Base-by-base conservation (phyloP, 2,888 invertebrate species). In the Plagodis pulveraria region DNA sequence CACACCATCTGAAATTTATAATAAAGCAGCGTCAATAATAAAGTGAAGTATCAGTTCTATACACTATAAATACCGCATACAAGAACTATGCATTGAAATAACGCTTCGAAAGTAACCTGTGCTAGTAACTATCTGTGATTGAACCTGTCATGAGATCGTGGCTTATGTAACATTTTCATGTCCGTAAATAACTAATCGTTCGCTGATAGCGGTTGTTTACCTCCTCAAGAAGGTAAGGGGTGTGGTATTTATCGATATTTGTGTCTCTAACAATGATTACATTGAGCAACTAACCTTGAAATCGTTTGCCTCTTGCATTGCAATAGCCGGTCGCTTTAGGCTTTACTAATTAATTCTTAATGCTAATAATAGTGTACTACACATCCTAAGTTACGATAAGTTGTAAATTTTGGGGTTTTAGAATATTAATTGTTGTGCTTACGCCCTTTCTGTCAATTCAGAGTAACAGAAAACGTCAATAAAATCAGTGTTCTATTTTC, bases 101-200 rank as follows among this genome's bases (percentile, higher is more conserved):
- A 84, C 83, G 82, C 83, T 85, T 82, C 63, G 68, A 71, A 73
- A 75, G 72, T 72, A 72, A 56, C 53, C 32, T 46, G 56, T 61
- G 55, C 52, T 48, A 50, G 49, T 70, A 77, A 73, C 68, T 73
- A 76, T 74, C 73, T 75, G 76, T 76, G 42, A 76, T 74, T 73
- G 71, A 66, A 76, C 69, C 82, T 89, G 91, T 90, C 91, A 91
- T 89, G 86, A 83, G 88, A 86, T 78, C 78, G 69, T 44, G 65
- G 81, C 91, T 91, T 91, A 91, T 91, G 91, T 91, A 91, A 91
- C 63, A 69, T 84, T 81, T 81, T 84, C 86, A 77, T 84, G 78
- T 81, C 78, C 77, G 81, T 83, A 83, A 87, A 86, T 82, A 79
- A 73, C 71, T 83, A 63, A 76, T 73, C 73, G 70, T 76, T 76